These are phyloP conservation scores for Hyphantria cunea DNA, from an alignment of 1,140 invertebrate genomes.

Conservation along the genomic window DNA sequence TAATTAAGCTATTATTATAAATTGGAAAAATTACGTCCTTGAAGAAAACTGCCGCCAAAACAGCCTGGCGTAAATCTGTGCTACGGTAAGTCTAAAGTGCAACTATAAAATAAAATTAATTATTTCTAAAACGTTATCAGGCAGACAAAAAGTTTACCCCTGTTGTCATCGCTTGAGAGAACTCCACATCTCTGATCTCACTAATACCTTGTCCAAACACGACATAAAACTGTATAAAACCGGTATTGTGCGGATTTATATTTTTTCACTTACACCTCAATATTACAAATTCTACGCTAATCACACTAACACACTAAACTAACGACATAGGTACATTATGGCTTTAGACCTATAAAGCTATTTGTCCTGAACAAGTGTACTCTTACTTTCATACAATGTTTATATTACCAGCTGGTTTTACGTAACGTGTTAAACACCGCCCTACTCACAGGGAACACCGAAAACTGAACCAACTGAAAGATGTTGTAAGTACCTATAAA, in stretches of 20 bases:
- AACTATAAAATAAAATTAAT: no score
- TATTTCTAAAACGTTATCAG: no score
- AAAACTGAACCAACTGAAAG: constrained; percentile 67
- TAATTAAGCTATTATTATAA: no score
- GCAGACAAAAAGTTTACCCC: constrained; percentile 49
- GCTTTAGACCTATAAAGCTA: neutral
- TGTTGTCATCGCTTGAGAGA: constrained; percentile 70
- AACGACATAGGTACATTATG: neutral
- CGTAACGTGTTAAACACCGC: constrained; percentile 68
- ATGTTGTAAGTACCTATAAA: constrained; percentile 22
- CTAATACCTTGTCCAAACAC: constrained; percentile 62
- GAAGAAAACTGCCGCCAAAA: no score
- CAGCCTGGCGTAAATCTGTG: no score
- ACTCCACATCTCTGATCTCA: constrained; percentile 63
- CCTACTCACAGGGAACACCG: constrained; percentile 62
- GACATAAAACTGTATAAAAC: constrained; percentile 45
- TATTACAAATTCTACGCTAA: neutral
- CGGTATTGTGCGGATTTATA: constrained; percentile 53
- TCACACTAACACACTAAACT: constrained; percentile 12
- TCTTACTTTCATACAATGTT: constrained; percentile 45
- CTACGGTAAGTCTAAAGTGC: no score
- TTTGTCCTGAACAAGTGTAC: constrained; percentile 17
- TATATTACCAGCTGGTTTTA: constrained; percentile 68
- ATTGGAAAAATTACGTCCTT: no score
- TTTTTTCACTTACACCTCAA: constrained; percentile 32